Evolutionary conservation across 2,797 vertebrate genomes (phyloP).

Genomic region (Ctenosaura bakeri): DNA sequence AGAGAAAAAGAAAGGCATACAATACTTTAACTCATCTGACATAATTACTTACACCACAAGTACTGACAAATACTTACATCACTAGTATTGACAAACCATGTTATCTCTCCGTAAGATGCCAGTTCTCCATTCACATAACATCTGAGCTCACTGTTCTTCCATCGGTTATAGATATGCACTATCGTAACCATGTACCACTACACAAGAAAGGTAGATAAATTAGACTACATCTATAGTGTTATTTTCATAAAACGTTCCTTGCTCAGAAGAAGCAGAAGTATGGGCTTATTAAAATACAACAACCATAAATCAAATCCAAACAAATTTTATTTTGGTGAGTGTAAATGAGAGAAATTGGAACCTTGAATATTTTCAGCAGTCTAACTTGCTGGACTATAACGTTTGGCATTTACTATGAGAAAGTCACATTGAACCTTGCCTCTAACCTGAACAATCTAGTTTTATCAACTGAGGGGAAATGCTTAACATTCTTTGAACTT

Average conservation of each 20-base stretch:
- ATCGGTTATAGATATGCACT: constrained; percentile 96
- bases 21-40: background rate
- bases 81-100: constrained; percentile 97
- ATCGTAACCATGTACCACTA: constrained; percentile 99
- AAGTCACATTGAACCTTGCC: no score
- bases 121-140: constrained; percentile 97
- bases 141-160: constrained; percentile 98
- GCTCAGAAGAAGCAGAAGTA: constrained; percentile 35
- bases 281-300: constrained; percentile 39
- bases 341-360: background rate
- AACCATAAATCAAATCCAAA: constrained; percentile 43
- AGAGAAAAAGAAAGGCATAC: background rate
- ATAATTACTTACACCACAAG: background rate
- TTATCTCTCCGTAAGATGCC: constrained; percentile 95
- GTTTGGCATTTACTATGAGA: background rate
- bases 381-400: constrained; percentile 6
- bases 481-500: background rate
- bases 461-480: background rate
- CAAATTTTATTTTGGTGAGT: background rate
- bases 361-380: constrained; percentile 37
- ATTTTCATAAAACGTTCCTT: constrained; percentile 20
- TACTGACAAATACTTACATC: constrained; percentile 87
- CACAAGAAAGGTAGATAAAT: constrained; percentile 54
- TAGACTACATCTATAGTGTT: background rate
- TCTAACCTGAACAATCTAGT: no score